Evolutionary conservation across 2,797 vertebrate genomes (phyloP).

Genomic region (Chaetophractus vellerosus): DNA sequence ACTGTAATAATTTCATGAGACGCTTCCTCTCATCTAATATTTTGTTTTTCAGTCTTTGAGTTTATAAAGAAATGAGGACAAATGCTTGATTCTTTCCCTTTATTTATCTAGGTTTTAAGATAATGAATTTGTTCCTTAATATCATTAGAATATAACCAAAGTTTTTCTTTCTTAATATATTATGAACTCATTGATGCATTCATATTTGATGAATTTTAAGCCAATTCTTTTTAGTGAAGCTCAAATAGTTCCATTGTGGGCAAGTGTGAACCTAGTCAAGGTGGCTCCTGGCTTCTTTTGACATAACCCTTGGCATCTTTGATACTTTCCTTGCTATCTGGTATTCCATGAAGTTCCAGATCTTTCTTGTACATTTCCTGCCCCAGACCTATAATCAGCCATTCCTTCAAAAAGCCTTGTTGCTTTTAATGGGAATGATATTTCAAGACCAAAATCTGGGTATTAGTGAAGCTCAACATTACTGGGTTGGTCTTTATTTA

Average conservation of each 20-base stretch:
- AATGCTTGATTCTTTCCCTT: not conserved
- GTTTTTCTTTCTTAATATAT: not conserved
- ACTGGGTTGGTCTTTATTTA: not conserved
- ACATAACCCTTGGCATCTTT: not conserved
- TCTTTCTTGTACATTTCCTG: not conserved
- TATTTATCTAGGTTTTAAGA: not conserved
- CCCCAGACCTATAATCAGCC: not conserved
- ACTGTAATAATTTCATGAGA: not conserved
- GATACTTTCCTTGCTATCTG: not conserved
- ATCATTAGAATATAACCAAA: not conserved
- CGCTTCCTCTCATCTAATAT: not conserved
- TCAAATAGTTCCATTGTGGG: not conserved
- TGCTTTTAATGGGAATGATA: not conserved
- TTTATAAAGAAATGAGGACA: not conserved
- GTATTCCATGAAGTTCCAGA: not conserved
- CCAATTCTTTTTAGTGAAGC: not conserved
- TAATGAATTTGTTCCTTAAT: not conserved
- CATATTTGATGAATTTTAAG: not conserved
- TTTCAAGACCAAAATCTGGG: not conserved
- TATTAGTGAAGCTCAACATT: not conserved
- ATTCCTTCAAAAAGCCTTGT: not conserved
- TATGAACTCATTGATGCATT: not conserved
- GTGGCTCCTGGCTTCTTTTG: not conserved
- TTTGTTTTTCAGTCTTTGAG: not conserved
- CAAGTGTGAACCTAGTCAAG: not conserved